These are phyloP conservation scores for Yponomeuta sedellus DNA, from an alignment of 2,888 invertebrate species.

Conservation along the genomic window DNA sequence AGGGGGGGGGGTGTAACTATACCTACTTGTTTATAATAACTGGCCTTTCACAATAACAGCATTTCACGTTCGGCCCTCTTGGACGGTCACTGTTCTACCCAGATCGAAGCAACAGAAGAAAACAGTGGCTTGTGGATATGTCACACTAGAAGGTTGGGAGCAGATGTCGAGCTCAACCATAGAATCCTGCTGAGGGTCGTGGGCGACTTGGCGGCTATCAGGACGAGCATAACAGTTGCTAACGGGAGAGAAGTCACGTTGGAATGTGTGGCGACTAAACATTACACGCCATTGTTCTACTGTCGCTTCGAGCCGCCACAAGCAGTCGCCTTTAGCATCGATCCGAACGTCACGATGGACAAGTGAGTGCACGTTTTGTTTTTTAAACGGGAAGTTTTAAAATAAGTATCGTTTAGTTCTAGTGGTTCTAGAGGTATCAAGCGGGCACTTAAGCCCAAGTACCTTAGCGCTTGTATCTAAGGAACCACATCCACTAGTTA, in stretches of 20 bases:
- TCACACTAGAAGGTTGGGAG: constrained; percentile 52
- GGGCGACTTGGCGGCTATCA: constrained; percentile 47
- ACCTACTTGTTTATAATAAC: no score
- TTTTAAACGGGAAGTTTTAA: no score
- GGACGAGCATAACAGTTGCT: constrained; percentile 39
- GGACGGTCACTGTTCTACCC: constrained; percentile 55
- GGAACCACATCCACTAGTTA: no score
- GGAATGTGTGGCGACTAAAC: constrained; percentile 54
- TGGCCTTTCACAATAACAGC: constrained; percentile 34
- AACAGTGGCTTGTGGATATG: constrained; percentile 68
- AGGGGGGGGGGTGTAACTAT: no score
- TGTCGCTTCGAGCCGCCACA: constrained; percentile 69
- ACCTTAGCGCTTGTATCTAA: no score
- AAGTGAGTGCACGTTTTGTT: constrained; percentile 57
- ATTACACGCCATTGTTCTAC: constrained; percentile 52
- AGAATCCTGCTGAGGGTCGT: constrained; percentile 50
- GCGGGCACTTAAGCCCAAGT: no score
- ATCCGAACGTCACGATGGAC: constrained; percentile 43
- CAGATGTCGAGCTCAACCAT: constrained; percentile 48
- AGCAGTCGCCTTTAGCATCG: constrained; percentile 61
- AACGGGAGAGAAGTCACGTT: constrained; percentile 51
- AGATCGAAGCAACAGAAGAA: constrained; percentile 36
- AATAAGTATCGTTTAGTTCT: no score
- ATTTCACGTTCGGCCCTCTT: constrained; percentile 50
- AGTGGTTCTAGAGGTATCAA: no score